Evolutionary conservation across 2,888 invertebrate genomes (phyloP), one percentile per base, ranked within the genome.

Genomic region (Apamea sordens): DNA sequence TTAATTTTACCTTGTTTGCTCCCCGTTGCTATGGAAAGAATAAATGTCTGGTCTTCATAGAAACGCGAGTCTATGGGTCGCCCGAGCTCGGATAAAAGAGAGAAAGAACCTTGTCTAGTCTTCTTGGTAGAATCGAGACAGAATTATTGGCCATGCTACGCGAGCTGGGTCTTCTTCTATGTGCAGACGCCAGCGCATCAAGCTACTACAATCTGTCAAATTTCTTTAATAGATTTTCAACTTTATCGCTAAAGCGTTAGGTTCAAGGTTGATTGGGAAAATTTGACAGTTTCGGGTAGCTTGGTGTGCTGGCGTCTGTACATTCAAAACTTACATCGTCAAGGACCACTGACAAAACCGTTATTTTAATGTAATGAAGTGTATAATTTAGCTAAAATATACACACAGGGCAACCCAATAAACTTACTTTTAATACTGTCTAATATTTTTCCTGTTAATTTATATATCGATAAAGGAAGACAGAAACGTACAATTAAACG

Each of bases 401-500:
- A 63, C 21, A 41, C 64, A 72, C 15, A 77, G 0, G 3, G 28
- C 10, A 67, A 18, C 7, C 67, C 73, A 82, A 84, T 59, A 82
- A 82, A 86, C 72, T 41, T 28, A 53, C 0, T 68, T n/a, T 4
- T 41, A 41, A 74, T 82, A 71, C 47, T 32, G 32, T 41, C 63
- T 24, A 47, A 73, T 73, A 81, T 56, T 28, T 64, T 36, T 56
- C n/a, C 28, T 80, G 70, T 80, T 76, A 80, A 84, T 79, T 87
- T 80, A 86, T 80, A 86, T 80, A 81, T 82, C 81, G 74, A 81
- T 88, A 79, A 79, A 83, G 71, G 78, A 76, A 73, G 75, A 53
- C n/a, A 71, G 65, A 83, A 91, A 91, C 89, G 84, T 92, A 84
- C 88, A 93, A 93, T 93, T 93, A 93, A 90, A 89, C 78, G 75